Conservation (phyloP, 2,797 vertebrate genomes). For the Monodelphis domestica region DNA sequence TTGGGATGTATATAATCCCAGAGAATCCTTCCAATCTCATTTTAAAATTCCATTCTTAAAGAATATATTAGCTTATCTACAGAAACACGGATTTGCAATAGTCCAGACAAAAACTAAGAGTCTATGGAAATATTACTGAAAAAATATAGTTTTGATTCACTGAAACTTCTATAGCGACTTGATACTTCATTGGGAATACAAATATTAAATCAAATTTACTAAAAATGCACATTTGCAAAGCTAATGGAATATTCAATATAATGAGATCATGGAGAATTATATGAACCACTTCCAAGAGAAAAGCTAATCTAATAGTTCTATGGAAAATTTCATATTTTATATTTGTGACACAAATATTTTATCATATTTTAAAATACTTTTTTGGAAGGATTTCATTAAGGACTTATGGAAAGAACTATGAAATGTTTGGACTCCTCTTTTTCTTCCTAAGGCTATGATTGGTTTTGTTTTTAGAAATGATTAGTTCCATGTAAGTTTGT, state of each 20-base stretch:
- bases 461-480: not conserved
- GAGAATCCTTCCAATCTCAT: not conserved
- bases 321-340: constrained; percentile 68
- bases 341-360: constrained; percentile 70
- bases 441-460: not conserved
- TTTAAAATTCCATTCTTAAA: not conserved
- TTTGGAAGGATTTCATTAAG: constrained; percentile 32
- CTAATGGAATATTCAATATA: constrained; percentile 64
- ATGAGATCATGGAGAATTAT: constrained; percentile 74
- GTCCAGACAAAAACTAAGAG: not conserved
- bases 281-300: constrained; percentile 58
- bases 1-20: not conserved
- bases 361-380: not conserved
- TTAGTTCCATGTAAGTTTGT: not conserved
- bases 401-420: not conserved
- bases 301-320: constrained; percentile 62
- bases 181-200: constrained; percentile 37
- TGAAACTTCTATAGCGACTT: not conserved
- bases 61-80: not conserved
- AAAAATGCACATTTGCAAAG: constrained; percentile 32
- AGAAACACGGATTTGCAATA: not conserved
- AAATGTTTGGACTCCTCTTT: not conserved
- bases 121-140: constrained; percentile 3
- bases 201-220: constrained; percentile 35
- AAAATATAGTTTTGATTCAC: constrained; percentile 10